These are phyloP conservation scores for Aythya fuligula DNA, from an alignment of 2,797 vertebrate genomes.

Conservation along the genomic window DNA sequence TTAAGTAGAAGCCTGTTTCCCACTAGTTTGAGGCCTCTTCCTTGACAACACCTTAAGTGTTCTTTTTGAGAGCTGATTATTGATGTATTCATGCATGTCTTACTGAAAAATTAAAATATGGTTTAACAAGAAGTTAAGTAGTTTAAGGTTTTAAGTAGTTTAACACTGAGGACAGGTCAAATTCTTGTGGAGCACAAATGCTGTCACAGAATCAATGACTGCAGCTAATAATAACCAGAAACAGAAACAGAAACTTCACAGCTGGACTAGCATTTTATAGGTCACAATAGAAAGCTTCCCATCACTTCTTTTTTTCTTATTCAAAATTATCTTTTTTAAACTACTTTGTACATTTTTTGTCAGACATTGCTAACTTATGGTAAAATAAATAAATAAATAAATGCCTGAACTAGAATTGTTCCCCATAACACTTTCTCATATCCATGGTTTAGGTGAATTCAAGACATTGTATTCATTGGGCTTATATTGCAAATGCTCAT, in stretches of 20 bases:
- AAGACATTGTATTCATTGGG: background rate
- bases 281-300: background rate
- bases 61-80: background rate
- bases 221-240: background rate
- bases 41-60: background rate
- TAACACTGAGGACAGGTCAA: background rate
- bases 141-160: background rate
- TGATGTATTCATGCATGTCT: background rate
- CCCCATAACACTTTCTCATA: background rate
- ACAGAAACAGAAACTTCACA: background rate
- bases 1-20: background rate
- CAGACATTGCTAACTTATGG: background rate
- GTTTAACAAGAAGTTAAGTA: background rate
- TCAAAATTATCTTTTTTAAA: background rate
- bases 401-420: background rate
- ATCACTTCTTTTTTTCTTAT: background rate
- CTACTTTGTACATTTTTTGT: background rate
- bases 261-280: background rate
- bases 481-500: background rate
- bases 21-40: background rate
- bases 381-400: background rate
- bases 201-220: background rate
- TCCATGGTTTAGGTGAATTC: background rate
- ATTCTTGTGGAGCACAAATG: background rate
- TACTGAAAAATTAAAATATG: background rate